phyloP scores from a whole-genome alignment of 1,140 invertebrate genomes.

The Anoplophora glabripennis region DNA sequence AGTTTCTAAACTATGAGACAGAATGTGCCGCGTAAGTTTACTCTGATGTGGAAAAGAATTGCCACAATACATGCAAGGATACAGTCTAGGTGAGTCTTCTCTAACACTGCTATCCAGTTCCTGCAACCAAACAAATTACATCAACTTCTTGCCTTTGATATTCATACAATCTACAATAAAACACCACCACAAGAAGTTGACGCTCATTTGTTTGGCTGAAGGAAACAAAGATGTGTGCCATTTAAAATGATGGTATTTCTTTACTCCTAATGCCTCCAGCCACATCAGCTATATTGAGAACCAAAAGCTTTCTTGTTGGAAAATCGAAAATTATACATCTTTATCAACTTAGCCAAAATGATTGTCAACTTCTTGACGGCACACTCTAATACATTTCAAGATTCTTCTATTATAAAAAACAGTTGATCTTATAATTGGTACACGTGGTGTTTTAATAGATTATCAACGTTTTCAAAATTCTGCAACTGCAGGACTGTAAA shows the following conservation, averaged over 20 bases:
- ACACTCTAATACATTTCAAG: constrained; percentile 22
- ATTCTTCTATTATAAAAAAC: no score
- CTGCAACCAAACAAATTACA: constrained; percentile 90
- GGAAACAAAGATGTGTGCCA: constrained; percentile 26
- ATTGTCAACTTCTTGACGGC: constrained; percentile 90
- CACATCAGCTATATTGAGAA: no score
- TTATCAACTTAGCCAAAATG: constrained; percentile 61
- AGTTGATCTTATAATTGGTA: no score
- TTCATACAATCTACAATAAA: no score
- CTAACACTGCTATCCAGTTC: constrained; percentile 71
- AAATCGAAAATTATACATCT: background rate
- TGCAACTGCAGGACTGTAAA: no score
- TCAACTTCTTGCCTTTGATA: constrained; percentile 74
- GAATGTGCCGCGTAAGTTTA: constrained; percentile 83
- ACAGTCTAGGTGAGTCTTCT: constrained; percentile 56
- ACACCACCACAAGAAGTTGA: constrained; percentile 78
- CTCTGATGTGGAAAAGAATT: constrained; percentile 82
- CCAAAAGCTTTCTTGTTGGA: no score
- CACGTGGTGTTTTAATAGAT: no score
- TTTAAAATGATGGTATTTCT: background rate
- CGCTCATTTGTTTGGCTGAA: constrained; percentile 83
- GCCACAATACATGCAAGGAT: constrained; percentile 83
- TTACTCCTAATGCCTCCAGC: no score
- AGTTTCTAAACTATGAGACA: constrained; percentile 81
- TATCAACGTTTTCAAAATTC: no score